Percentiles rank a stretch among this genome's conserved stretches.
Conservation (phyloP, 2,888 invertebrate genomes). For the Argyra leucocephala region DNA sequence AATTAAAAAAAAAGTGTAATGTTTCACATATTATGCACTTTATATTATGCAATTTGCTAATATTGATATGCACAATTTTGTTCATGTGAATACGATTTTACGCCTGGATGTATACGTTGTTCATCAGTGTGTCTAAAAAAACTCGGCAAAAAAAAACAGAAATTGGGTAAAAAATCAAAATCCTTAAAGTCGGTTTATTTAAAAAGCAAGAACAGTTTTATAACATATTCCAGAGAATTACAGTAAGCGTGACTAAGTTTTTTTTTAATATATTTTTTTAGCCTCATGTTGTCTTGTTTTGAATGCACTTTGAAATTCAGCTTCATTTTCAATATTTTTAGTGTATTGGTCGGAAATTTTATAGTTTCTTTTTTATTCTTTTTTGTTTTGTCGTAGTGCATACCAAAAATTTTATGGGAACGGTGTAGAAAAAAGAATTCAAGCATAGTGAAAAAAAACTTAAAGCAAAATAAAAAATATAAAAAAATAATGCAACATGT, state of each 20-base stretch:
- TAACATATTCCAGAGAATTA: background rate
- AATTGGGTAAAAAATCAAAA: background rate
- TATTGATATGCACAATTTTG: background rate
- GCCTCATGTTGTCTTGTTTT: no score
- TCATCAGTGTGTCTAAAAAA: background rate
- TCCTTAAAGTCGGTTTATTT: background rate
- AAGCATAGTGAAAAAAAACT: background rate
- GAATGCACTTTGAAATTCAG: background rate
- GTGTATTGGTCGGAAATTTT: no score
- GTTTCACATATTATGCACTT: background rate
- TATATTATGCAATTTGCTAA: background rate
- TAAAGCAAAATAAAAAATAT: background rate
- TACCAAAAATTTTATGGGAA: no score
- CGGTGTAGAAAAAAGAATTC: background rate
- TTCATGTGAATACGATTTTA: background rate
- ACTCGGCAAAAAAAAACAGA: background rate
- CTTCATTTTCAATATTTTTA: no score
- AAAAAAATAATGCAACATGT: no score
- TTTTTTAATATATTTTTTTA: background rate
- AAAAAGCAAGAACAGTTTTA: background rate
- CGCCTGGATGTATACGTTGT: background rate
- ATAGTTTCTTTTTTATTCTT: no score
- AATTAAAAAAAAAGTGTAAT: background rate
- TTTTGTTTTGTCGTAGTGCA: no score
- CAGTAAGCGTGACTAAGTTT: background rate